Base-by-base conservation (phyloP, 1,140 invertebrate species). In the Dryas iulia region DNA sequence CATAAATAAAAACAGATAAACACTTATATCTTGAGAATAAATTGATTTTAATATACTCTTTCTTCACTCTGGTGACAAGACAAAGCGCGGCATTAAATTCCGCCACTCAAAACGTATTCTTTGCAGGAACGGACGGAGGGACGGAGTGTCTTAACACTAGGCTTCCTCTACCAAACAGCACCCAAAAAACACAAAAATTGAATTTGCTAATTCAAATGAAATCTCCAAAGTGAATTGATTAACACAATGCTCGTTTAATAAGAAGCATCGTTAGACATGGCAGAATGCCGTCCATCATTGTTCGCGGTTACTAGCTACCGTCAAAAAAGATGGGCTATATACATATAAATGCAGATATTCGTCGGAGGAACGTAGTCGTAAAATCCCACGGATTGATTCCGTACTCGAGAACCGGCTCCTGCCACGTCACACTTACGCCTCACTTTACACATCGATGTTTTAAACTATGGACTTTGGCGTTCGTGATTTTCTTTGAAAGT, bases 371-470 rank as follows among this genome's bases (percentile, higher is more conserved):
- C 59, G 52, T 63, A 59, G 61, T 31, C 61, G 54, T 63, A 61
- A 69, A 69, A 65, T 71, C 61, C 69, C 64, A 70, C 63, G 72
- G 72, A 62, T 57, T 63, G 69, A 71, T 68, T 28, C 33, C 69
- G 61, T 70, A 70, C 68, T 54, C 14, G 39, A 59, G 52, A 74
- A 74, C 72, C 72, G 69, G 72, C 61, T 71, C 35, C 60, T 33
- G 58, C 56, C 67, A 60, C 52, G 69, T 71, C 72, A 74, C 58
- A 68, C 58, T 74, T 71, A 71, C 64, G 64, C 62, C 25, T 69
- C 30, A 61, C 54, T 69, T 10, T 64, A 21, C 56, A 59, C 60
- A 64, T 14, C n/a, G 26, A 18, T 8, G 24, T 31, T 69, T 28
- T 30, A 59, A 67, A 31, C 1, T 25, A 53, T 24, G 58, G 18